phyloP scores from a whole-genome alignment of 2,113 vertebrate genomes.

The Chiloscyllium plagiosum region DNA sequence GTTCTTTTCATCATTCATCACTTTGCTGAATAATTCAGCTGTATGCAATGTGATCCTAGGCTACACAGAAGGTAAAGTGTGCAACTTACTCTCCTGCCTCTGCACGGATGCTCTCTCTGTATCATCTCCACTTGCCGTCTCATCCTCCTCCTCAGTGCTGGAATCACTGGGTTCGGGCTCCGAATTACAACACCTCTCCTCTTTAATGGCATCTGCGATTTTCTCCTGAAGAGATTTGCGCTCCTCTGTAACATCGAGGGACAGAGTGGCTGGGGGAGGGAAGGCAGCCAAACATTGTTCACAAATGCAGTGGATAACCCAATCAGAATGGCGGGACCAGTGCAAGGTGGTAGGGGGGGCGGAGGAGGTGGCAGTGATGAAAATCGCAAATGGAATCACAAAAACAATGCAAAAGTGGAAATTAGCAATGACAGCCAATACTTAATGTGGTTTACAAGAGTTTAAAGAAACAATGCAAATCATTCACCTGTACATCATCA shows the following conservation, averaged over 20 bases:
- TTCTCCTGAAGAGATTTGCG: conserved; percentile 69
- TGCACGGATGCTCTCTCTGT: conserved; percentile 36
- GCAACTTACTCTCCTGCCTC: conserved; percentile 44
- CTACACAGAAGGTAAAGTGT: not conserved
- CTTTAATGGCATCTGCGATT: conserved; percentile 54
- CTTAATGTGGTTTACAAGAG: not conserved
- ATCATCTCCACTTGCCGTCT: not conserved
- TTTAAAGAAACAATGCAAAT: not conserved
- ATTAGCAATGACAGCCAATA: not conserved
- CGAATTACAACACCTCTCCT: conserved; percentile 46
- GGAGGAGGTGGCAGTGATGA: too few relatives aligned
- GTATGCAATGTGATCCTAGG: not conserved
- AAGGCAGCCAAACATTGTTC: not conserved
- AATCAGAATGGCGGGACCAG: not conserved
- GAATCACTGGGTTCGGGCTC: conserved; percentile 59
- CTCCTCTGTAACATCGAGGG: conserved; percentile 39
- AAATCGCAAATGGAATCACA: not conserved
- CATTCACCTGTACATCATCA: not conserved
- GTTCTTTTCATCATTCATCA: not conserved
- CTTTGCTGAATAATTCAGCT: not conserved
- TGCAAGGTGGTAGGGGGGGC: not conserved
- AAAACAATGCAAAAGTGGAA: not conserved
- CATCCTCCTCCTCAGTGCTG: conserved; percentile 55
- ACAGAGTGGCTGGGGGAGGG: not conserved
- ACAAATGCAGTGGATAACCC: not conserved